Percentiles rank a stretch among this genome's conserved stretches.
Conservation (phyloP, 2,113 vertebrate species). For the Dipodomys stephensi region DNA sequence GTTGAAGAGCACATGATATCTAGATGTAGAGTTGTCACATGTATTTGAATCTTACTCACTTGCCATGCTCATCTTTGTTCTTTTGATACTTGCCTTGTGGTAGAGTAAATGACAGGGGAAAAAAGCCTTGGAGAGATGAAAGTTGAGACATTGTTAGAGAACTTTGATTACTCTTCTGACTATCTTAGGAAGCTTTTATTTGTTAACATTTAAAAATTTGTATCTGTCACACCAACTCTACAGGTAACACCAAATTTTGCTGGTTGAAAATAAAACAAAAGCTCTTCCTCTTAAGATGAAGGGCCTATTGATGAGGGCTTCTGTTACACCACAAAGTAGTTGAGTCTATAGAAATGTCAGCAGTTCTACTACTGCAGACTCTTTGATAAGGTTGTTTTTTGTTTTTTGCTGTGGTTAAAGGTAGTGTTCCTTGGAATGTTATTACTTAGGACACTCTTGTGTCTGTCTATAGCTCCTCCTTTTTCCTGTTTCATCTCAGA, state of each 20-base stretch:
- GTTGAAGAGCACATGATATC: background rate
- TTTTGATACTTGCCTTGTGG: background rate
- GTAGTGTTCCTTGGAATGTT: background rate
- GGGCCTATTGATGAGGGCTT: background rate
- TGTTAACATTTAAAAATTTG: background rate
- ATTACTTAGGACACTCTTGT: background rate
- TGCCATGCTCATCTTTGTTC: slow-evolving; percentile 1
- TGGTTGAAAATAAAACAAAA: background rate
- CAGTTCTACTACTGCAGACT: background rate
- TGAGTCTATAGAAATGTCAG: background rate
- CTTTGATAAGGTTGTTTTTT: background rate
- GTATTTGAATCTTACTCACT: background rate
- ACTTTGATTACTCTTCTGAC: background rate
- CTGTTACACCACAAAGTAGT: too few relatives aligned
- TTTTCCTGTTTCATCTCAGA: background rate
- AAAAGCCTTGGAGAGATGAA: background rate
- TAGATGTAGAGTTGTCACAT: background rate
- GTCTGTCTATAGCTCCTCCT: background rate
- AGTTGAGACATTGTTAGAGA: background rate
- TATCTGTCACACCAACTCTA: background rate
- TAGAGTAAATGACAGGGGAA: background rate
- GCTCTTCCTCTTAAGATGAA: background rate
- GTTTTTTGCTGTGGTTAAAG: background rate
- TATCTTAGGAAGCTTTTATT: slow-evolving; percentile 18
- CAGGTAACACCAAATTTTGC: background rate